Evolutionary conservation across 1,140 invertebrate genomes (phyloP).

Genomic region (Drosophila quadrilineata): DNA sequence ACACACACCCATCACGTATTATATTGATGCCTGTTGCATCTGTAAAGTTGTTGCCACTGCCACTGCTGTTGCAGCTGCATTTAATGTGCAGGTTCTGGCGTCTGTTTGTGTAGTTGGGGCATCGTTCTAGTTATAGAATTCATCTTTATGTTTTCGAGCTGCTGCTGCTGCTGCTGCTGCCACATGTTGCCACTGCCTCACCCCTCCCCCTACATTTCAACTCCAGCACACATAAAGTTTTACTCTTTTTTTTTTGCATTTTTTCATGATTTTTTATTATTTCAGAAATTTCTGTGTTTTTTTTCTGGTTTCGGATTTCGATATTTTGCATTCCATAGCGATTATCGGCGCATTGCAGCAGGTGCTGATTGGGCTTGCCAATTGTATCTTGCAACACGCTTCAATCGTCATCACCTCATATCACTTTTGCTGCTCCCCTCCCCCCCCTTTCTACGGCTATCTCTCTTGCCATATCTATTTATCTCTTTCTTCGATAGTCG

Average conservation of each 20-base stretch:
- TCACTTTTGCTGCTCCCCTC: too few species aligned
- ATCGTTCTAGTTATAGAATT: constrained; percentile 31
- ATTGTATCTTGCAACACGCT: not conserved
- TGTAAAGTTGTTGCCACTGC: not conserved
- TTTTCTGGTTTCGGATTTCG: not conserved
- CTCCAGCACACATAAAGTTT: too few species aligned
- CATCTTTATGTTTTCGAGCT: constrained; percentile 2
- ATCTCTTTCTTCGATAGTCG: not conserved
- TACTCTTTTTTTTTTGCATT: too few species aligned
- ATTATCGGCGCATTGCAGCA: not conserved
- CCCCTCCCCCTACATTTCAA: not conserved
- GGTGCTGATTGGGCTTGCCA: not conserved
- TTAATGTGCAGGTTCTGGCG: constrained; percentile 30
- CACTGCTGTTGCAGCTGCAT: constrained; percentile 28
- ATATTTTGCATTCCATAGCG: not conserved
- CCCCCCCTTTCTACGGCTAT: not conserved
- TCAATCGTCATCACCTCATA: too few species aligned
- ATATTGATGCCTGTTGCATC: constrained; percentile 18
- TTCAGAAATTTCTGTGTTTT: too few species aligned
- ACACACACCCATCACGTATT: not conserved
- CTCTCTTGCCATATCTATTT: not conserved
- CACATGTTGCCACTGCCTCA: constrained; percentile 22
- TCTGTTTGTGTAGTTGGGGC: constrained; percentile 27
- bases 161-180: too few species aligned
- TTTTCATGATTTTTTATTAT: too few species aligned